Conservation (phyloP, 2,888 invertebrate species). For the Metalampra italica region DNA sequence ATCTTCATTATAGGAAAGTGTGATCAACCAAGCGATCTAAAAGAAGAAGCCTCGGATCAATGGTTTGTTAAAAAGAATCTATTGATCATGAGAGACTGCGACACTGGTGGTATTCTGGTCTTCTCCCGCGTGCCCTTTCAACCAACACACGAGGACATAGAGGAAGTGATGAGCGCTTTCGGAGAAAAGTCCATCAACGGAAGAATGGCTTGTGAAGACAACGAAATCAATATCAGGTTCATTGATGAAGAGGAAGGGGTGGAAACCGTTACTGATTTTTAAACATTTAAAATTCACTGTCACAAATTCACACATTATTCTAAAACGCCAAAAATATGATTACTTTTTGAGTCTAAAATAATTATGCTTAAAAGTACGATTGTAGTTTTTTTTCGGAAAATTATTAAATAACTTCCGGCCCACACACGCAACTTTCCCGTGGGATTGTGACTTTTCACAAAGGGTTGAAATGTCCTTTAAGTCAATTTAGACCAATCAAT, state of each 20-base stretch:
- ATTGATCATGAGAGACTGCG: slow-evolving; percentile 46
- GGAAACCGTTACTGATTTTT: not conserved
- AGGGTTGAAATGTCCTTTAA: too few relatives aligned
- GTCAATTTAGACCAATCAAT: too few relatives aligned
- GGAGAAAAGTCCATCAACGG: slow-evolving; percentile 26
- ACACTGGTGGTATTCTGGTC: slow-evolving; percentile 30
- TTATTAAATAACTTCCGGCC: too few relatives aligned
- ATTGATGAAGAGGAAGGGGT: slow-evolving; percentile 5
- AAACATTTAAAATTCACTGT: too few relatives aligned
- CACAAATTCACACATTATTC: too few relatives aligned
- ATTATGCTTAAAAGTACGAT: too few relatives aligned
- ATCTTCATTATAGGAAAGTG: too few relatives aligned
- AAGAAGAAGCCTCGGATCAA: slow-evolving; percentile 35
- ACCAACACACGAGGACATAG: slow-evolving; percentile 18
- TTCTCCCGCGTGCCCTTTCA: slow-evolving; percentile 27
- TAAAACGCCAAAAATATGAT: too few relatives aligned
- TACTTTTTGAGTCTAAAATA: too few relatives aligned
- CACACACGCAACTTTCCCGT: too few relatives aligned
- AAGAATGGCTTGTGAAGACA: slow-evolving; percentile 21
- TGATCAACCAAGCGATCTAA: not conserved
- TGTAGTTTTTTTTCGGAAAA: too few relatives aligned
- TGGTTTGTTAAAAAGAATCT: slow-evolving; percentile 37
- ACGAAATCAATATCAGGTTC: slow-evolving; percentile 6
- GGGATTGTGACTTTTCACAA: too few relatives aligned
- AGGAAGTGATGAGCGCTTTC: slow-evolving; percentile 25